These are phyloP conservation scores for Fukomys damarensis DNA, from an alignment of 2,113 vertebrate genomes.

Conservation along the genomic window DNA sequence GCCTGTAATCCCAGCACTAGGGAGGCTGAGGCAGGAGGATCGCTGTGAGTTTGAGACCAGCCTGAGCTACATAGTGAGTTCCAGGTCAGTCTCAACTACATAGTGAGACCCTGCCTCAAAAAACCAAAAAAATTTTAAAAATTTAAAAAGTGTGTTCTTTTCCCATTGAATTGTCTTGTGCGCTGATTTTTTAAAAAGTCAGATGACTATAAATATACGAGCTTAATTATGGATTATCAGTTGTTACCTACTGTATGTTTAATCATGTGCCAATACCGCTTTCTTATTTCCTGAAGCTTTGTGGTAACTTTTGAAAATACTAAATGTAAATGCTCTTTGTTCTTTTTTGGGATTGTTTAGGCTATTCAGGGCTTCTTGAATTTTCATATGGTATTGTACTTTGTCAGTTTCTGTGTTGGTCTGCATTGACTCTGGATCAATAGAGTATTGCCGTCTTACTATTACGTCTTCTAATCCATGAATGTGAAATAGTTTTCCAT, in stretches of 20 bases:
- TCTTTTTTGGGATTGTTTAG: not conserved
- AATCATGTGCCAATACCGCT: not conserved
- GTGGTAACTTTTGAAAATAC: not conserved
- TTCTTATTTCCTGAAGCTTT: not conserved
- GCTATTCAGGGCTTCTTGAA: not conserved
- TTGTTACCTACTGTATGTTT: not conserved
- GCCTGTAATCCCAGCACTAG: no score
- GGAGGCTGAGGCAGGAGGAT: no score
- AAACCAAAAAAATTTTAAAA: no score
- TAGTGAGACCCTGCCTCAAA: no score
- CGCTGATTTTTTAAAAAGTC: not conserved
- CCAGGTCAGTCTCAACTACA: no score
- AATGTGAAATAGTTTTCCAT: not conserved
- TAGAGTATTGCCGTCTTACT: not conserved
- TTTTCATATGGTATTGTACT: not conserved
- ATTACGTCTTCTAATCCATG: not conserved
- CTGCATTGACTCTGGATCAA: not conserved
- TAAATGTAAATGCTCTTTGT: not conserved
- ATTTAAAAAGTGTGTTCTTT: no score
- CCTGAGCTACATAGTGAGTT: no score
- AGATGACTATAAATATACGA: not conserved
- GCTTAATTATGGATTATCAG: not conserved
- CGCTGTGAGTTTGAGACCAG: no score
- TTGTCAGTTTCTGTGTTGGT: not conserved
- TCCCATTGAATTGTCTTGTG: not conserved